These are phyloP conservation scores for Pogoniulus pusillus DNA, from an alignment of 2,797 vertebrate species.

Conservation along the genomic window DNA sequence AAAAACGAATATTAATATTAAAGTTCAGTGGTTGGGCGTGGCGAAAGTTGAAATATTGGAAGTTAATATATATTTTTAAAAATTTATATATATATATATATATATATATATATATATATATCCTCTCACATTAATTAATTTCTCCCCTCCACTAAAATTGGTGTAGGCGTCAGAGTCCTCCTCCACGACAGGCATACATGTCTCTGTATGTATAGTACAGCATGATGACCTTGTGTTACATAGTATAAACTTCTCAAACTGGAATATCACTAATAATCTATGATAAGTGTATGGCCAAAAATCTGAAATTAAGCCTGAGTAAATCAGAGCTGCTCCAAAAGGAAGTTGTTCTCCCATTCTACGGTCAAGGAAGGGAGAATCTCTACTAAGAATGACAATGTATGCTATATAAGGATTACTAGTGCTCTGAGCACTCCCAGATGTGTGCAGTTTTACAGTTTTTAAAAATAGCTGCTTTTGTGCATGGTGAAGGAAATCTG, in stretches of 20 bases:
- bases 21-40: no score
- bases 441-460: conserved; percentile 17
- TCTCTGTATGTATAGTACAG: background rate
- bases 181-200: no score
- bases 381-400: background rate
- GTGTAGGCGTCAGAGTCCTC: no score
- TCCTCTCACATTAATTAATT: no score
- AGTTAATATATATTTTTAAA: no score
- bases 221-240: fast-evolving
- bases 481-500: conserved; percentile 1
- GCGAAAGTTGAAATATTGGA: no score
- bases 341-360: background rate
- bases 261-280: background rate
- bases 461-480: conserved; percentile 53
- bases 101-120: no score
- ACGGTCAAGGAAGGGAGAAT: background rate
- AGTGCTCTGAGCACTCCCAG: conserved; percentile 20
- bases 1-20: no score
- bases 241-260: background rate
- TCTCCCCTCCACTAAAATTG: no score
- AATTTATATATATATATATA: no score
- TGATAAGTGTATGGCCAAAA: background rate
- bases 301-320: background rate
- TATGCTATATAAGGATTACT: background rate
- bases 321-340: conserved; percentile 22